Base-by-base conservation (phyloP, 2,888 invertebrate genomes). In the Scaptodrosophila latifasciaeformis region DNA sequence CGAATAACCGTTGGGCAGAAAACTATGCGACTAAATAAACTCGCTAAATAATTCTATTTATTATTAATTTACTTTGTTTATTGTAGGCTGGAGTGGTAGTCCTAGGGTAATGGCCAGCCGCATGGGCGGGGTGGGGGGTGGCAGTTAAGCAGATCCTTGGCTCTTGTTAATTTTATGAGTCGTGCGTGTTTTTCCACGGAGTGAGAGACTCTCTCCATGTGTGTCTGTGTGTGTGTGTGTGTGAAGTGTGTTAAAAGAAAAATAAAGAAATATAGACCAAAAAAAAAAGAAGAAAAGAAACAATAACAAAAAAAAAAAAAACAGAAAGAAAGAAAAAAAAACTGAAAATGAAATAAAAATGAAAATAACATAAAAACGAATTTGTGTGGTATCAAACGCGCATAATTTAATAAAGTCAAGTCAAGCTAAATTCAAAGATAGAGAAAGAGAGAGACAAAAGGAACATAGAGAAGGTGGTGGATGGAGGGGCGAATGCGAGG, bases 321-420 rank as follows among this genome's bases (percentile, higher is more conserved):
- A n/a, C 2, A 31, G 10, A 31, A 31, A 7, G 2, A 31, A 31
- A 37, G 3, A 17, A 13, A 37, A 18, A 6, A 37, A 18, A 4
- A 15, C 5, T 17, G 29, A 27, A 53, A 46, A 21, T 59, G 48
- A 50, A 59, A 53, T 34, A 27, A 31, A 49, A 54, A 56, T 59
- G 4, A 42, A 54, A 66, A 54, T 51, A 48, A 49, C 46, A 60
- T 52, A 49, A 54, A 66, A 63, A 49, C 42, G 54, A 66, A 27
- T 63, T 63, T 66, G 43, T 66, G 66, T 47, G 67, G 66, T 67
- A 65, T 65, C 67, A 65, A 67, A 63, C 55, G 65, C 49, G 54
- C 65, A 55, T 76, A 75, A 72, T 72, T 76, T 67, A 76, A 72
- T 72, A 72, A 69, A 65, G 48, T 50, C 56, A 48, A 58, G 44